Evolutionary conservation across 2,797 vertebrate species (phyloP).

Genomic region (Crax fasciolata): DNA sequence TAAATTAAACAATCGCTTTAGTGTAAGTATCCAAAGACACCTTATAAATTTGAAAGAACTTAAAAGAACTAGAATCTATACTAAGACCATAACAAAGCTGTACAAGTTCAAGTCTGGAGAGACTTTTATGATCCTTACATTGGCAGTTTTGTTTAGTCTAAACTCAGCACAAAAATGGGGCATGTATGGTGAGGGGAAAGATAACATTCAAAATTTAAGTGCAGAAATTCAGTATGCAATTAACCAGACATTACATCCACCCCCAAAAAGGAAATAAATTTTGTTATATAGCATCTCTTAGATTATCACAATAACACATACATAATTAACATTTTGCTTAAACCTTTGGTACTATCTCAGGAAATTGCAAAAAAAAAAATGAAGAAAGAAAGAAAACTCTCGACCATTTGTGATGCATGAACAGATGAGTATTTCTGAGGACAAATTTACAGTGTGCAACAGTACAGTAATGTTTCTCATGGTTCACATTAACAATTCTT

Average conservation of each 20-base stretch:
- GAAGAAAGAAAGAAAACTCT: neutral
- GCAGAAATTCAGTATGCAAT: neutral
- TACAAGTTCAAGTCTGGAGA: neutral
- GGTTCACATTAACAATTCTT: rapidly evolving
- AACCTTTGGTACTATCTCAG: neutral
- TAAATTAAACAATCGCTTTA: neutral
- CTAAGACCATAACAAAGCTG: neutral
- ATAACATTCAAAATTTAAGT: neutral
- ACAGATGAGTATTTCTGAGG: neutral
- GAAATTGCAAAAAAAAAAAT: neutral
- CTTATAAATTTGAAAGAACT: conserved; percentile 12
- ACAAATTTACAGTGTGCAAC: neutral
- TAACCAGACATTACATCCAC: neutral
- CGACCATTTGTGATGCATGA: neutral
- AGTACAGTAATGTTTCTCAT: neutral
- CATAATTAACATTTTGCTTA: neutral
- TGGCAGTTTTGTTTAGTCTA: neutral
- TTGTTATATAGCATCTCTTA: neutral
- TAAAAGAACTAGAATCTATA: neutral
- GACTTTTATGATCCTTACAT: neutral
- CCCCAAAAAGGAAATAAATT: neutral
- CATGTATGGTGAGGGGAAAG: neutral
- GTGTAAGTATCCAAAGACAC: neutral
- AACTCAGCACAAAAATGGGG: neutral
- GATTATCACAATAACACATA: neutral